Conservation (phyloP, 2,888 invertebrate species). For the Abscondita cerata region DNA sequence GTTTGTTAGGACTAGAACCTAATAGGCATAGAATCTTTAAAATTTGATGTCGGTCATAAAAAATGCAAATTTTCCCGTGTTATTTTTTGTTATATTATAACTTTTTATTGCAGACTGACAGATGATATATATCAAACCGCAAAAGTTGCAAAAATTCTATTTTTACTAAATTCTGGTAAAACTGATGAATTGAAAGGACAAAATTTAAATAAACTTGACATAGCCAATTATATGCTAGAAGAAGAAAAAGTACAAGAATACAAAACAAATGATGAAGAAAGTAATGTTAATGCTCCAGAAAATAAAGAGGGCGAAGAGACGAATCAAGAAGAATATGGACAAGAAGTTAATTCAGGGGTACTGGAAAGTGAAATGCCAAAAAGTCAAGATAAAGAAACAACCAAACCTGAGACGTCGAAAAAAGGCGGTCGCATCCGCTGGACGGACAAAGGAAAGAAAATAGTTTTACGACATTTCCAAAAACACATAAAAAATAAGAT, state of each 20-base stretch:
- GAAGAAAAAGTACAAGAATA: background rate
- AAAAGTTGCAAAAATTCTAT: conserved; percentile 20
- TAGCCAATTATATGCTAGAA: too few species aligned
- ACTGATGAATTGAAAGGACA: conserved; percentile 18
- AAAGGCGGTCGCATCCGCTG: too few species aligned
- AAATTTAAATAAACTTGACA: conserved; percentile 16
- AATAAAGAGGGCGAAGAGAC: background rate
- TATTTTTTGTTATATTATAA: too few species aligned
- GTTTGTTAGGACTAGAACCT: too few species aligned
- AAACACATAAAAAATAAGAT: conserved; percentile 18
- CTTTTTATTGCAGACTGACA: conserved; percentile 12
- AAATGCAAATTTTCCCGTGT: background rate
- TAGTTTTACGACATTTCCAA: conserved; percentile 15
- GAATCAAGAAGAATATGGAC: background rate
- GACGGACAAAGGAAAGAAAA: conserved; percentile 12
- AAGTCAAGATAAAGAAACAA: too few species aligned
- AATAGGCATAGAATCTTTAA: background rate
- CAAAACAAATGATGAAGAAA: too few species aligned
- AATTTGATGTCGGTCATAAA: too few species aligned
- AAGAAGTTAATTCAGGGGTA: background rate
- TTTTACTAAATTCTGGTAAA: conserved; percentile 22
- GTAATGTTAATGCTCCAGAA: background rate
- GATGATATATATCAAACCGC: conserved; percentile 24
- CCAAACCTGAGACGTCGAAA: too few species aligned
- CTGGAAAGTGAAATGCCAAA: background rate